Conservation (phyloP, 1,140 invertebrate genomes). For the Drusus annulatus region DNA sequence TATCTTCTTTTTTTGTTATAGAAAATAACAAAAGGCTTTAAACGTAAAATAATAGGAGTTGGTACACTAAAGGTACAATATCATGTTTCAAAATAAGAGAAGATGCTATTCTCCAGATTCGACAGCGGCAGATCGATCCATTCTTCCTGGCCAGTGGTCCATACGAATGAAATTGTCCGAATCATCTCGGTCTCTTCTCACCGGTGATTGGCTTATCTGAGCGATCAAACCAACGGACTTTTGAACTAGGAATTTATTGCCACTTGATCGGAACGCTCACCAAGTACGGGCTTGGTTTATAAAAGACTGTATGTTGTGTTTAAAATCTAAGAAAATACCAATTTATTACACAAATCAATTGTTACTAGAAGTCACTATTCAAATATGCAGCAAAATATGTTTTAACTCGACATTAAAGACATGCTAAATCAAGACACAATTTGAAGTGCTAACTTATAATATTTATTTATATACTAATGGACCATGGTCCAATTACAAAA, state of each 20-base stretch:
- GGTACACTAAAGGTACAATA: constrained; percentile 12
- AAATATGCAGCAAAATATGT: too few species aligned
- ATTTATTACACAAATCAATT: too few species aligned
- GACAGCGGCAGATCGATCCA: constrained; percentile 16
- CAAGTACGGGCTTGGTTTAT: constrained; percentile 5
- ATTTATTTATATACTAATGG: too few species aligned
- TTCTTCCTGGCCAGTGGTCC: background rate
- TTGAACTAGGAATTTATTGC: constrained; percentile 30
- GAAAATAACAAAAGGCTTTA: constrained; percentile 16
- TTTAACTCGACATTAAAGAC: too few species aligned
- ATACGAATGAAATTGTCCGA: constrained; percentile 20
- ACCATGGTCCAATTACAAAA: too few species aligned
- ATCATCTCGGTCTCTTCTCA: constrained; percentile 4
- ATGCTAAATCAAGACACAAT: too few species aligned
- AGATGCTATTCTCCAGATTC: constrained; percentile 8
- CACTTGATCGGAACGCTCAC: constrained; percentile 16
- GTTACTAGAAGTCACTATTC: too few species aligned
- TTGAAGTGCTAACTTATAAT: too few species aligned
- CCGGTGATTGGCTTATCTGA: constrained; percentile 22
- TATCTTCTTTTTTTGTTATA: too few species aligned
- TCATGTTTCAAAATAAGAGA: constrained; percentile 18
- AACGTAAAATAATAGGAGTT: background rate
- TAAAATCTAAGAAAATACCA: too few species aligned
- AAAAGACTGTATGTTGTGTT: too few species aligned
- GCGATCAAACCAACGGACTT: constrained; percentile 36